These are phyloP conservation scores for Caenorhabditis sinica DNA, from an alignment of 2,888 invertebrate genomes.

Conservation along the genomic window DNA sequence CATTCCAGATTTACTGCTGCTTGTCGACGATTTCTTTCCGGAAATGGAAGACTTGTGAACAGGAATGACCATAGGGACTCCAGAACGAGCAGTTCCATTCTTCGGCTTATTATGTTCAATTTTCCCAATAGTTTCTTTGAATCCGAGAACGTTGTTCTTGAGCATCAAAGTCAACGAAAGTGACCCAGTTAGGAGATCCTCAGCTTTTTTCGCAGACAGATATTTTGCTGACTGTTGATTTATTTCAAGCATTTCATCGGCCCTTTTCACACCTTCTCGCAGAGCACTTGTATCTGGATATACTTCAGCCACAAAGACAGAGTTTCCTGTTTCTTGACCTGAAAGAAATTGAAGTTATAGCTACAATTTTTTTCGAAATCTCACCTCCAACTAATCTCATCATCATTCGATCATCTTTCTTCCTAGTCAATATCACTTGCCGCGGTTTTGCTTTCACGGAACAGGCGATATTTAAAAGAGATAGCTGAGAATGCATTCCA, in stretches of 20 bases:
- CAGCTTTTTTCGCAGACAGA: conserved; percentile 90
- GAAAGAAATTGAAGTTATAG: background rate
- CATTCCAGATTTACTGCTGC: conserved; percentile 74
- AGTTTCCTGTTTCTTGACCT: conserved; percentile 53
- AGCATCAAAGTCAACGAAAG: conserved; percentile 91
- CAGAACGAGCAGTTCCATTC: conserved; percentile 27
- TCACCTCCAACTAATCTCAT: conserved; percentile 61
- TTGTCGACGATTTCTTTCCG: conserved; percentile 26
- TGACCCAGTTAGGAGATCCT: conserved; percentile 70
- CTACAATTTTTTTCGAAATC: background rate
- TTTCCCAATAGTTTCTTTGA: conserved; percentile 75
- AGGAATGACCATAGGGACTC: conserved; percentile 68
- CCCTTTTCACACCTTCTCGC: conserved; percentile 95
- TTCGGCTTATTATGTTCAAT: conserved; percentile 53
- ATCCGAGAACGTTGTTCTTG: conserved; percentile 93
- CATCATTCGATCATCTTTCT: conserved; percentile 59
- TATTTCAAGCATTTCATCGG: conserved; percentile 93
- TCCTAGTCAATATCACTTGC: conserved; percentile 90
- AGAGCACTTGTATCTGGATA: conserved; percentile 95
- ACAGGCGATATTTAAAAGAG: conserved; percentile 95
- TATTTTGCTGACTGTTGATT: conserved; percentile 97
- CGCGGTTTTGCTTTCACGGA: conserved; percentile 96
- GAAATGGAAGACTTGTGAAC: conserved; percentile 59
- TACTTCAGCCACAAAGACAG: conserved; percentile 85
- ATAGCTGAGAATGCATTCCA: conserved; percentile 89